Percentiles rank a stretch among this genome's conserved stretches.
phyloP scores from a whole-genome alignment of 2,113 vertebrate genomes.

The Donacobius atricapilla region DNA sequence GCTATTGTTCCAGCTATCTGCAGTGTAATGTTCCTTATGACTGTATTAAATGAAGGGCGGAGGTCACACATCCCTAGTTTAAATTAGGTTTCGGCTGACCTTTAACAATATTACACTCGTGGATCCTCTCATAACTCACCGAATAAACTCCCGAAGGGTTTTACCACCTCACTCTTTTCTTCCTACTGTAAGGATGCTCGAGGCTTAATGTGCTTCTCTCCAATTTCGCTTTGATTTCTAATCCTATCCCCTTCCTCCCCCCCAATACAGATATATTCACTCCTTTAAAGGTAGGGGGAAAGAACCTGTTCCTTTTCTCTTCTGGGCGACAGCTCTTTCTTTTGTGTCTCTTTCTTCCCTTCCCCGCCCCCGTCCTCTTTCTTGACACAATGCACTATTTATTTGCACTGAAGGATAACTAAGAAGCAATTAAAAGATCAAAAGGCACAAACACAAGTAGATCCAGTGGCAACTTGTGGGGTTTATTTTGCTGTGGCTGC shows the following conservation, averaged over 20 bases:
- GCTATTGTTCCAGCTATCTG: slow-evolving; percentile 67
- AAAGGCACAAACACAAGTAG: slow-evolving; percentile 68
- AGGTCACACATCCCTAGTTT: slow-evolving; percentile 64
- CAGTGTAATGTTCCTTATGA: slow-evolving; percentile 53
- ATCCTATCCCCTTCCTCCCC: slow-evolving; percentile 20
- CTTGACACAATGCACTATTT: slow-evolving; percentile 71
- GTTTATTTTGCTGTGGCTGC: slow-evolving; percentile 33
- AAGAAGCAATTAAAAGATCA: slow-evolving; percentile 75
- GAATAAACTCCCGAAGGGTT: slow-evolving; percentile 50
- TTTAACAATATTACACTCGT: slow-evolving; percentile 59
- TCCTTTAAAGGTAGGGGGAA: slow-evolving; percentile 45
- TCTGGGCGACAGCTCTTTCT: slow-evolving; percentile 56
- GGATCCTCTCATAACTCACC: slow-evolving; percentile 57
- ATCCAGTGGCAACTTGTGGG: slow-evolving; percentile 67
- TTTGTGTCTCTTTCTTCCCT: slow-evolving; percentile 59
- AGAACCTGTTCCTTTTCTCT: slow-evolving; percentile 65
- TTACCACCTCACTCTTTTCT: slow-evolving; percentile 40
- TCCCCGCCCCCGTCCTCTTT: slow-evolving; percentile 53
- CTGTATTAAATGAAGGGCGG: slow-evolving; percentile 69
- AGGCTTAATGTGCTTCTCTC: slow-evolving; percentile 58
- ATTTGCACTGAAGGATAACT: slow-evolving; percentile 73
- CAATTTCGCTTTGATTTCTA: slow-evolving; percentile 64
- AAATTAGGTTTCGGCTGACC: slow-evolving; percentile 61
- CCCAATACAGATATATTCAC: slow-evolving; percentile 30
- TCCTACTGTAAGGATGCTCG: slow-evolving; percentile 59